Percentiles rank a stretch among this genome's conserved stretches.
Conservation (phyloP, 2,797 vertebrate genomes). For the Sparus aurata region DNA sequence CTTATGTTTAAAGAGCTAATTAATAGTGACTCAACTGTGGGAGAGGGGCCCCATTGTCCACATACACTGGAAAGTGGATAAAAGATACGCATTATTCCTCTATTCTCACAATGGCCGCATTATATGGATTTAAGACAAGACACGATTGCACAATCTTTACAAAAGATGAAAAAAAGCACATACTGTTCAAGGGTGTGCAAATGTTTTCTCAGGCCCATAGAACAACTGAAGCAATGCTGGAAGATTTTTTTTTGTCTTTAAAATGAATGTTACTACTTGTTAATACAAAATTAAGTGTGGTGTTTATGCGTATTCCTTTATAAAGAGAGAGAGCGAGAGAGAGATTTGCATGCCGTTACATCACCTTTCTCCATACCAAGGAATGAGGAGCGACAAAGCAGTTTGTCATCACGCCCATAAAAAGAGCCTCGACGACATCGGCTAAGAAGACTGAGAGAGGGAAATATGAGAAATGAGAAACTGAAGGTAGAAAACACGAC, state of each 20-base stretch:
- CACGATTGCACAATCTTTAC: not conserved
- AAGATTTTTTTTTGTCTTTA: not conserved
- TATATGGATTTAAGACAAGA: constrained; percentile 13
- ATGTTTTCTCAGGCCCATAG: not conserved
- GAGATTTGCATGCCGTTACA: constrained; percentile 28
- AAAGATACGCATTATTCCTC: constrained; percentile 31
- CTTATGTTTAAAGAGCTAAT: constrained; percentile 53
- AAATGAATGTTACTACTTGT: not conserved
- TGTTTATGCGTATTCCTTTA: constrained; percentile 29
- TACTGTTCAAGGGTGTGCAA: not conserved
- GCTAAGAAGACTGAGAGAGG: constrained; percentile 2
- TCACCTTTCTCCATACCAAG: constrained; percentile 35
- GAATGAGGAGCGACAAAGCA: constrained; percentile 8
- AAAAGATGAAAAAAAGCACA: not conserved
- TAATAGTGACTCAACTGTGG: constrained; percentile 28
- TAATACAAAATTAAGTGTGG: constrained; percentile 13
- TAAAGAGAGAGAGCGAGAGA: not conserved
- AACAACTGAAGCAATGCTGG: not conserved
- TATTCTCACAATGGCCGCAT: constrained; percentile 4
- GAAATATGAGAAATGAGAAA: constrained; percentile 31
- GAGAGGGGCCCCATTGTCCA: constrained; percentile 37
- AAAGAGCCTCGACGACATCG: constrained; percentile 25
- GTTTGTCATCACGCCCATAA: constrained; percentile 32
- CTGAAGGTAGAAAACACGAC: constrained; percentile 32
- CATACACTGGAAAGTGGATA: constrained; percentile 19